These are phyloP conservation scores for Polyommatus icarus DNA, from an alignment of 2,888 invertebrate species.

Conservation along the genomic window DNA sequence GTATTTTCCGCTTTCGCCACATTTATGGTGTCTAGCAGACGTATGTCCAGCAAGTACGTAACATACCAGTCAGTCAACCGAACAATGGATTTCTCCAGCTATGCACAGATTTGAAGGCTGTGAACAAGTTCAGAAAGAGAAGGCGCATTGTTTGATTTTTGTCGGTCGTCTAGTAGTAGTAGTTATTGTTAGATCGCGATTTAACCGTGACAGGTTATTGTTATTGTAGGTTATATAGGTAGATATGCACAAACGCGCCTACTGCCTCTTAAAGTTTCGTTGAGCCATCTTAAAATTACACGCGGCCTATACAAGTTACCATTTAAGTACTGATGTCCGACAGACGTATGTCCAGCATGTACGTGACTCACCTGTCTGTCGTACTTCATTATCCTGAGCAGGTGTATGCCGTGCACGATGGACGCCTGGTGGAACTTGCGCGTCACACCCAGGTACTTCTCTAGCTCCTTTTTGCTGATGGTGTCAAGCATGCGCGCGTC, in stretches of 20 bases:
- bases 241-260: no score
- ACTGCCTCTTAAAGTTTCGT: no score
- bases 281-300: no score
- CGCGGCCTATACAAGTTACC: no score
- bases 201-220: no score
- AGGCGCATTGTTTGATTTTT: no score
- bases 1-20: not conserved
- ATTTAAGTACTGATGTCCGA: no score
- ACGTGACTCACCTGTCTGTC: constrained; percentile 86
- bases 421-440: constrained; percentile 97
- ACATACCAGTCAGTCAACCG: not conserved
- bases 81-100: not conserved
- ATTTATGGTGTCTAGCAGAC: not conserved
- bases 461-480: constrained; percentile 95
- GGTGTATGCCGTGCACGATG: constrained; percentile 95
- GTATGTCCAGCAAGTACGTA: not conserved
- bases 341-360: not conserved
- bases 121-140: no score
- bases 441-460: constrained; percentile 94
- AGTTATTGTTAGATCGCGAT: no score
- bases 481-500: constrained; percentile 96
- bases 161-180: no score
- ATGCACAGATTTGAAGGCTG: no score
- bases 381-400: constrained; percentile 94
- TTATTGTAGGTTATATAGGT: no score